Evolutionary conservation across 2,113 vertebrate species (phyloP).

Genomic region (Proteles cristata): DNA sequence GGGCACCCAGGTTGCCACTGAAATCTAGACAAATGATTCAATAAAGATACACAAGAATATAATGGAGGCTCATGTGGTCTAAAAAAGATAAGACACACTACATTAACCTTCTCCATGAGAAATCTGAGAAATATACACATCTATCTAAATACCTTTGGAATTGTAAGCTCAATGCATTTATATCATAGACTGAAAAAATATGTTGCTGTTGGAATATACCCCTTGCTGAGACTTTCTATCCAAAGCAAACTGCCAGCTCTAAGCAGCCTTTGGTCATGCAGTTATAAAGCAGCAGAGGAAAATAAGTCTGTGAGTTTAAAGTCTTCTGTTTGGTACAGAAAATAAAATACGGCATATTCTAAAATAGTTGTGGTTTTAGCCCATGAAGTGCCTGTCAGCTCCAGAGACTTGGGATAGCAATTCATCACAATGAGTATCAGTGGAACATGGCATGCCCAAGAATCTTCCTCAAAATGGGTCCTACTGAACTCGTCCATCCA

Average conservation of each 20-base stretch:
- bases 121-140: slow-evolving; percentile 58
- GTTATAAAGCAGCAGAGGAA: slow-evolving; percentile 50
- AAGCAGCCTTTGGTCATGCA: slow-evolving; percentile 36
- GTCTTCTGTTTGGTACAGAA: slow-evolving; percentile 35
- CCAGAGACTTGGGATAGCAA: neutral
- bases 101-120: slow-evolving; percentile 66
- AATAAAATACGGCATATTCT: slow-evolving; percentile 64
- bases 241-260: slow-evolving; percentile 50
- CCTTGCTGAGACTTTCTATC: slow-evolving; percentile 23
- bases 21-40: slow-evolving; percentile 74
- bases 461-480: neutral
- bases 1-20: slow-evolving; percentile 34
- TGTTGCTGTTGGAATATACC: neutral
- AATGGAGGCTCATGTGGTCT: slow-evolving; percentile 68
- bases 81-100: slow-evolving; percentile 69
- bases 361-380: slow-evolving; percentile 46
- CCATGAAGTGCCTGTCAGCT: neutral
- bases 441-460: neutral
- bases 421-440: neutral
- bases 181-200: slow-evolving; percentile 49
- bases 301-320: slow-evolving; percentile 65
- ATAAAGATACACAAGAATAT: slow-evolving; percentile 70
- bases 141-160: slow-evolving; percentile 63
- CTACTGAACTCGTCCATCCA: neutral
- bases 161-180: slow-evolving; percentile 36